Base-by-base conservation (phyloP, 2,888 invertebrate genomes). In the Loripinus fragilis region DNA sequence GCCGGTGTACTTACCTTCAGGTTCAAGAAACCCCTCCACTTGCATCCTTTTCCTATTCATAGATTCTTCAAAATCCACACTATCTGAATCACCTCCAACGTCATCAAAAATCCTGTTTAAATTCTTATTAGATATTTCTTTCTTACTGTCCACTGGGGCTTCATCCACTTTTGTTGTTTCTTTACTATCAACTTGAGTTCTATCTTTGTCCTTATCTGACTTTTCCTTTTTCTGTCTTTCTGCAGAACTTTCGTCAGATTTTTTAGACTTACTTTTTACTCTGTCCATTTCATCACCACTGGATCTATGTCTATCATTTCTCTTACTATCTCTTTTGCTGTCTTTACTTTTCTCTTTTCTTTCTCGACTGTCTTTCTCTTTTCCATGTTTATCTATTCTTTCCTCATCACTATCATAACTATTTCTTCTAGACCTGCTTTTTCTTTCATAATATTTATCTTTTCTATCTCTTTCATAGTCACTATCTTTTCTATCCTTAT, bases 1-100 rank as follows among this genome's bases (percentile, higher is more conserved):
- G n/a, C n/a, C n/a, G n/a, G n/a, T n/a, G n/a, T 45, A 60, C 68
- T 45, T 28, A 45, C 42, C 68, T n/a, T 45, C 33, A 23, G 71
- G 71, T 67, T 71, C 74, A 42, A 33, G 15, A 52, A 78, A 42
- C 50, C 74, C 76, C 64, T 84, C 80, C 25, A 80, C 50, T 0
- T 76, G 81, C 50, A 77, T 81, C 55, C 89, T 81, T 71, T 93
- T 93, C 67, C 89, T 90, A 35, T 90, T 89, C 45, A 92, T 86
- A 7, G 89, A 88, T 64, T 90, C 91, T 76, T 92, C 93, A 88
- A 93, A 93, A 83, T 93, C 91, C 73, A 87, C 86, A 15, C 78
- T 76, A 45, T 78, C 84, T 10, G 83, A 85, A 42, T 85, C 85
- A 33, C 71, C 77, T 15, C 75, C 55, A 50, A 68, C 76, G 38